These are phyloP conservation scores for Trisateles emortualis DNA, from an alignment of 2,888 invertebrate species.

Conservation along the genomic window DNA sequence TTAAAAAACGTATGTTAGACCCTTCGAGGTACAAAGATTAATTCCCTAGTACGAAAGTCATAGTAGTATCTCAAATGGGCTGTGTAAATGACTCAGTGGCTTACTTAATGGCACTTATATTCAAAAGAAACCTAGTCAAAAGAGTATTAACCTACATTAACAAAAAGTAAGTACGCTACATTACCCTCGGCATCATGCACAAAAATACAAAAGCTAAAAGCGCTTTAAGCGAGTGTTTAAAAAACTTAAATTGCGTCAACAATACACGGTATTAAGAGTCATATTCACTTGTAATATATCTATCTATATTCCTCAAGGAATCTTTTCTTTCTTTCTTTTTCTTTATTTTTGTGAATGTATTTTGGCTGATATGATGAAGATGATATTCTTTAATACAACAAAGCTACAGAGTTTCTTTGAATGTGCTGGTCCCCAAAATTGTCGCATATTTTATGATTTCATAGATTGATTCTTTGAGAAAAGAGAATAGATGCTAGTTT, in stretches of 20 bases:
- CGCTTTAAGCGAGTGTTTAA: conserved; percentile 16
- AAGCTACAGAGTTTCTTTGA: too few relatives aligned
- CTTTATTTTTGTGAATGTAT: too few relatives aligned
- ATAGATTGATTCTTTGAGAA: too few relatives aligned
- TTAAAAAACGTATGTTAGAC: too few relatives aligned
- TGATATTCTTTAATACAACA: too few relatives aligned
- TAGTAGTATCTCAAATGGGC: not conserved
- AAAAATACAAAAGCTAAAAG: conserved; percentile 16
- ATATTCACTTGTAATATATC: not conserved
- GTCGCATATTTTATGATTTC: too few relatives aligned
- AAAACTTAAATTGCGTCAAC: conserved; percentile 17
- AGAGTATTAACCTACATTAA: conserved; percentile 18
- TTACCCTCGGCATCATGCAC: conserved; percentile 17
- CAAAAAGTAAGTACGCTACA: conserved; percentile 14
- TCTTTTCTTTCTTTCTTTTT: too few relatives aligned
- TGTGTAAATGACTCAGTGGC: not conserved
- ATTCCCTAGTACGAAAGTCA: too few relatives aligned
- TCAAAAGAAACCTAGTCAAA: not conserved
- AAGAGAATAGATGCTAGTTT: too few relatives aligned
- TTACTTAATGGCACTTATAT: conserved; percentile 5
- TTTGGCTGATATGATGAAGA: too few relatives aligned
- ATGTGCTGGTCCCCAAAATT: too few relatives aligned
- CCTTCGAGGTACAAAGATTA: too few relatives aligned
- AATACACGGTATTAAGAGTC: conserved; percentile 7
- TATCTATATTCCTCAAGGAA: not conserved